Evolutionary conservation across 2,888 invertebrate genomes (phyloP).

Genomic region (Eristalinus sepulchralis): DNA sequence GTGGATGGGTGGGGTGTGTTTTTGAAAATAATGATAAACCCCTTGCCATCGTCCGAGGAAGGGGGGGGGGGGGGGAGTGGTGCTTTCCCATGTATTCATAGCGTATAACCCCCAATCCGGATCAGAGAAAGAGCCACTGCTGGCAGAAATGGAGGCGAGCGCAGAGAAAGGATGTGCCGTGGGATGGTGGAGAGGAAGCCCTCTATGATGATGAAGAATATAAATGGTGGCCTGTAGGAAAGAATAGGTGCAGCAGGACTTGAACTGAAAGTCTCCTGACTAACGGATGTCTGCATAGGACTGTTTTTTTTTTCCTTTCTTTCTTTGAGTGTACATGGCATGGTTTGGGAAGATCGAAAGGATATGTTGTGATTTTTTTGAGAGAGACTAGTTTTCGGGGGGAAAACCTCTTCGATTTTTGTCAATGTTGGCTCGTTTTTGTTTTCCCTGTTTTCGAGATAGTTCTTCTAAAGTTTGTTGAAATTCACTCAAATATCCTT

Average conservation of each 20-base stretch:
- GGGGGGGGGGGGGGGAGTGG: background rate
- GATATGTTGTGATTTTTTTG: too few species aligned
- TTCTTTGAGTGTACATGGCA: background rate
- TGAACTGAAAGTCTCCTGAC: slow-evolving; percentile 52
- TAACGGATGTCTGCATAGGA: slow-evolving; percentile 61
- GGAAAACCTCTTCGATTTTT: too few species aligned
- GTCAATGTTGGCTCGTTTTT: too few species aligned
- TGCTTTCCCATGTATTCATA: too few species aligned
- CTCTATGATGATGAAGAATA: background rate
- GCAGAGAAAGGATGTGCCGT: background rate
- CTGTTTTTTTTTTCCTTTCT: slow-evolving; percentile 23
- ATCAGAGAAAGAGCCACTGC: too few species aligned
- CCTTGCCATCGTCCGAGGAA: background rate
- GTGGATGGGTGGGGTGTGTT: background rate
- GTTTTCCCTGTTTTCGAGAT: too few species aligned
- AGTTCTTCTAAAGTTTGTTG: too few species aligned
- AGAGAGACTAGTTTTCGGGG: too few species aligned
- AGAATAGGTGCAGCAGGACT: slow-evolving; percentile 53
- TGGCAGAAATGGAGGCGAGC: too few species aligned
- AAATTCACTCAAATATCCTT: too few species aligned
- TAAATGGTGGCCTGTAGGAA: slow-evolving; percentile 32
- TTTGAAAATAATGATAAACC: background rate
- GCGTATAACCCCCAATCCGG: background rate
- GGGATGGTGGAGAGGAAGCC: background rate
- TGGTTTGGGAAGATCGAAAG: slow-evolving; percentile 2